Conservation (phyloP, 2,113 vertebrate species). For the Trinectes maculatus region DNA sequence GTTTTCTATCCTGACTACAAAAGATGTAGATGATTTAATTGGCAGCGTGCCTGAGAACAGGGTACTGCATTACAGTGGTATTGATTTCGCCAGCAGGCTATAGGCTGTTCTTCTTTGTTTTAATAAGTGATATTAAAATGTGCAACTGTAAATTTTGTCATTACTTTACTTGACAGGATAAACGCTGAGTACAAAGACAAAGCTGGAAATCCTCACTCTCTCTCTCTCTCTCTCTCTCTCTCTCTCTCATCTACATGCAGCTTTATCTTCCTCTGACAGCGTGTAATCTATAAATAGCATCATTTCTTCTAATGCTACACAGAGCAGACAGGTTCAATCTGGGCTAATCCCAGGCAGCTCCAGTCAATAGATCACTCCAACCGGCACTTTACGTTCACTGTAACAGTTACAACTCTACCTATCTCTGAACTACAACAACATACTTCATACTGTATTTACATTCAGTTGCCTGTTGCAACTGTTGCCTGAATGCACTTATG, state of each 20-base stretch:
- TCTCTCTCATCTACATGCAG: not conserved
- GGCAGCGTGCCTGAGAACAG: constrained; percentile 19
- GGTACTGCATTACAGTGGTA: not conserved
- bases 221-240: not conserved
- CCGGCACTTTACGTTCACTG: not conserved
- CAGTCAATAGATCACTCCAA: constrained; percentile 42
- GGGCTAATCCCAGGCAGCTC: constrained; percentile 50
- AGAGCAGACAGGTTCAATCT: constrained; percentile 53
- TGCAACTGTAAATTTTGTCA: not conserved
- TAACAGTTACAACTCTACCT: not conserved
- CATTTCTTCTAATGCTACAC: constrained; percentile 32
- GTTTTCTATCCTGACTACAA: not conserved
- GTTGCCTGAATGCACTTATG: not conserved
- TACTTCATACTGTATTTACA: not conserved
- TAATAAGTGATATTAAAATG: not conserved
- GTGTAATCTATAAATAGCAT: constrained; percentile 48
- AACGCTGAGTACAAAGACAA: not conserved
- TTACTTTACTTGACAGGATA: not conserved
- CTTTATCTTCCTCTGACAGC: not conserved
- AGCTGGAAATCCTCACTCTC: not conserved
- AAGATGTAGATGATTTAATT: constrained; percentile 8
- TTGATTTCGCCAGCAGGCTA: not conserved
- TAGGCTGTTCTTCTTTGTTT: not conserved
- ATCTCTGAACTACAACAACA: not conserved
- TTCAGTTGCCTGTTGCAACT: not conserved